A percentile compares a stretch with the other conserved stretches of the same genome.
These are phyloP conservation scores for Pachydiplax longipennis DNA, from an alignment of 2,888 invertebrate genomes.

Conservation along the genomic window DNA sequence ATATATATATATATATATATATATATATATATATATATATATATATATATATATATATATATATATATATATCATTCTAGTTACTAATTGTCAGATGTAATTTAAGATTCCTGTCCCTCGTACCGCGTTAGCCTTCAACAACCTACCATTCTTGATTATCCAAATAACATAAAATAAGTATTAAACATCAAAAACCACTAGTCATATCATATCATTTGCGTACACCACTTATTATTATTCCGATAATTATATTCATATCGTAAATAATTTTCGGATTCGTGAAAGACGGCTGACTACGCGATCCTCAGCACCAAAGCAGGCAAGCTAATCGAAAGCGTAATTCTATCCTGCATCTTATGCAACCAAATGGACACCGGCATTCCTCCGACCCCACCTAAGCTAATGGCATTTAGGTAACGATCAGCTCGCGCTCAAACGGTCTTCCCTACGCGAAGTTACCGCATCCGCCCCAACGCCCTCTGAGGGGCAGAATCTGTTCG, in stretches of 20 bases:
- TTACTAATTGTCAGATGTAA: no score
- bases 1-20: no score
- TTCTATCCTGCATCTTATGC: not conserved
- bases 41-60: no score
- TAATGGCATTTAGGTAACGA: not conserved
- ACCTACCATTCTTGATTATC: no score
- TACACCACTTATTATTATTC: not conserved
- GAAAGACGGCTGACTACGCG: not conserved
- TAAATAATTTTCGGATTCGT: not conserved
- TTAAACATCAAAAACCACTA: no score
- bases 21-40: no score
- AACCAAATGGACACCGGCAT: not conserved
- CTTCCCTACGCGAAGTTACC: not conserved
- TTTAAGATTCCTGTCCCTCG: no score
- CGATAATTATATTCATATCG: not conserved
- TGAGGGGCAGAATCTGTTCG: not conserved
- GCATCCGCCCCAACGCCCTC: not conserved
- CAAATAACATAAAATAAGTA: no score
- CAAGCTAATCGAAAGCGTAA: not conserved
- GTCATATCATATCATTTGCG: no score
- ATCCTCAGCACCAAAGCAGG: not conserved
- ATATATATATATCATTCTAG: no score
- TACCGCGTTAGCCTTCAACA: no score
- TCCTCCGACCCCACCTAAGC: not conserved
- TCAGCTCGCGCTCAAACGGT: not conserved